phyloP scores from a whole-genome alignment of 2,113 vertebrate species.

The Gopherus evgoodei region DNA sequence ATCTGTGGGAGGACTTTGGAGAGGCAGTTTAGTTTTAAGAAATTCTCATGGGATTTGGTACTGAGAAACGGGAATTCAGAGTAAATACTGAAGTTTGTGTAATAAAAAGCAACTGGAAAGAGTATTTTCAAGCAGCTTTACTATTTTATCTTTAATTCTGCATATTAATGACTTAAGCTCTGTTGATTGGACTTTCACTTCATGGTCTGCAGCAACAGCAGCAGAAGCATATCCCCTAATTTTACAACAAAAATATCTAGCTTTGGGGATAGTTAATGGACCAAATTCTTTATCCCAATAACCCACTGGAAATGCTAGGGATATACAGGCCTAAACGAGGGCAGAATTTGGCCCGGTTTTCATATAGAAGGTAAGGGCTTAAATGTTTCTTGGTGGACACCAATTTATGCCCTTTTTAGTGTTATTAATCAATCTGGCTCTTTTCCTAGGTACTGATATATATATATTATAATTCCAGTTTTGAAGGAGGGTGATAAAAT shows the following conservation, averaged over 20 bases:
- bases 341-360: background rate
- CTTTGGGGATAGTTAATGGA: background rate
- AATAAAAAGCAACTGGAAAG: constrained; percentile 46
- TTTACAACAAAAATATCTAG: background rate
- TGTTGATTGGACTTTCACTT: background rate
- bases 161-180: constrained; percentile 36
- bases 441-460: background rate
- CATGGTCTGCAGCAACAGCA: background rate
- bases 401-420: background rate
- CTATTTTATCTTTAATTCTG: constrained; percentile 31
- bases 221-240: background rate
- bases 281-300: background rate
- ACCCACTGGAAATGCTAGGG: background rate
- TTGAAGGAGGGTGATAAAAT: background rate
- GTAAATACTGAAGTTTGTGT: constrained; percentile 3
- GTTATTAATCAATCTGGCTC: background rate
- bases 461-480: background rate
- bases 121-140: constrained; percentile 29
- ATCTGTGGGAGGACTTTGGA: background rate
- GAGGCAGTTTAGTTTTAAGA: background rate
- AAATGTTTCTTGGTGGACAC: background rate
- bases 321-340: background rate
- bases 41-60: background rate
- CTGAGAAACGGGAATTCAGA: background rate
- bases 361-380: background rate